These are phyloP conservation scores for Muscidifurax raptorellus DNA, from an alignment of 1,140 invertebrate species.

Conservation along the genomic window DNA sequence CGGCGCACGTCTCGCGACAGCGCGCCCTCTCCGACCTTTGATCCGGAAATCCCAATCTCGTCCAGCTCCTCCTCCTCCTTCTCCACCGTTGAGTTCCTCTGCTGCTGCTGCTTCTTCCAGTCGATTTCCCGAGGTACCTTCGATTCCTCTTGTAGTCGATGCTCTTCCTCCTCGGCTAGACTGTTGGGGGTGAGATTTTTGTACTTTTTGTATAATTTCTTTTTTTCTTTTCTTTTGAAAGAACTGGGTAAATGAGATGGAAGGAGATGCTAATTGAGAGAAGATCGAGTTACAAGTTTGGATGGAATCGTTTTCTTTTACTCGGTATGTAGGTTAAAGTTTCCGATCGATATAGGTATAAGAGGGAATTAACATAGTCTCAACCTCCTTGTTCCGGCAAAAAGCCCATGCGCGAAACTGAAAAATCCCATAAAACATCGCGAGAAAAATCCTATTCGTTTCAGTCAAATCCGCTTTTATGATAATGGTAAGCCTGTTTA, in stretches of 20 bases:
- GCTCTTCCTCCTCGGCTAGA: background rate
- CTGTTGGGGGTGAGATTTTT: background rate
- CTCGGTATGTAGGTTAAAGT: no score
- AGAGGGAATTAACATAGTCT: no score
- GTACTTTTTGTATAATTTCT: background rate
- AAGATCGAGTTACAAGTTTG: no score
- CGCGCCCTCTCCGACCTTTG: background rate
- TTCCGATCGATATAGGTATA: no score
- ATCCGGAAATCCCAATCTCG: constrained; percentile 36
- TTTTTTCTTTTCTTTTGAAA: background rate
- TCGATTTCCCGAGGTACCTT: background rate
- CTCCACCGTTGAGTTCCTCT: background rate
- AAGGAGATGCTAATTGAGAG: no score
- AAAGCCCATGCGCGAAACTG: background rate
- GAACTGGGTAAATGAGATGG: no score
- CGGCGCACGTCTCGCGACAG: constrained; percentile 19
- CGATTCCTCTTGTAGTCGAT: background rate
- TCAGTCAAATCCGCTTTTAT: background rate
- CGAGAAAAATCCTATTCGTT: background rate
- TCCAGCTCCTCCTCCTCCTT: background rate
- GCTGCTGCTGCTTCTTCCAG: constrained; percentile 3
- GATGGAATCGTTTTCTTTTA: no score
- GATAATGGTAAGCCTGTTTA: background rate
- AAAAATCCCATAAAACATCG: background rate
- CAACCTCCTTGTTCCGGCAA: no score